These are phyloP conservation scores for Anoura caudifer DNA, from an alignment of 2,113 vertebrate genomes.

Conservation along the genomic window DNA sequence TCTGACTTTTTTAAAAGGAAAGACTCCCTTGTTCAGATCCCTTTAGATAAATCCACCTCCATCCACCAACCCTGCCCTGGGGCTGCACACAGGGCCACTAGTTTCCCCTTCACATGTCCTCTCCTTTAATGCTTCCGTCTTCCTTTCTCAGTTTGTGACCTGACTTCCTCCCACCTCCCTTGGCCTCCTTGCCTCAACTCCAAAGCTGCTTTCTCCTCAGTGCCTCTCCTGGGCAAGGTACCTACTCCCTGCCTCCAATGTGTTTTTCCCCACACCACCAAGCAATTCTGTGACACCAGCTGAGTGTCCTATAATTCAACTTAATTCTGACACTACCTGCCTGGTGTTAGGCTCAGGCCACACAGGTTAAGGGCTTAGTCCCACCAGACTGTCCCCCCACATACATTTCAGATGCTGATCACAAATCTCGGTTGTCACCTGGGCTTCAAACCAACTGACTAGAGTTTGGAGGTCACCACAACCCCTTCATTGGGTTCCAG, in stretches of 20 bases:
- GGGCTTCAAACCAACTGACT: neutral
- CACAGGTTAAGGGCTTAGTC: neutral
- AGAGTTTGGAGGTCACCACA: neutral
- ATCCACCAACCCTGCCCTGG: neutral
- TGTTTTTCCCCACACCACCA: neutral
- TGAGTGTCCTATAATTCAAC: neutral
- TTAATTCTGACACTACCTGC: neutral
- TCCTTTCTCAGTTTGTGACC: neutral
- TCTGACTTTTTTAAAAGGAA: neutral
- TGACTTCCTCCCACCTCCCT: neutral
- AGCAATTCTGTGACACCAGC: neutral
- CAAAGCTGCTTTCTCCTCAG: neutral
- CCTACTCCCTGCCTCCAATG: neutral
- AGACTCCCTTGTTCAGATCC: neutral
- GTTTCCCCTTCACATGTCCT: neutral
- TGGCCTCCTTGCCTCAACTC: neutral
- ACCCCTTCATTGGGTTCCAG: neutral
- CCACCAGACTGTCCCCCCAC: neutral
- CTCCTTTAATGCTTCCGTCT: neutral
- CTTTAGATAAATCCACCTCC: neutral
- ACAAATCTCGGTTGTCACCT: neutral
- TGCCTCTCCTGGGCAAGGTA: neutral
- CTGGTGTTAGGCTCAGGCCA: neutral
- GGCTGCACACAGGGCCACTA: rapidly evolving
- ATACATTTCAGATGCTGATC: neutral